A percentile compares a stretch with the other conserved stretches of the same genome.
Conservation (phyloP, 2,113 vertebrate genomes). For the Oxyura jamaicensis region DNA sequence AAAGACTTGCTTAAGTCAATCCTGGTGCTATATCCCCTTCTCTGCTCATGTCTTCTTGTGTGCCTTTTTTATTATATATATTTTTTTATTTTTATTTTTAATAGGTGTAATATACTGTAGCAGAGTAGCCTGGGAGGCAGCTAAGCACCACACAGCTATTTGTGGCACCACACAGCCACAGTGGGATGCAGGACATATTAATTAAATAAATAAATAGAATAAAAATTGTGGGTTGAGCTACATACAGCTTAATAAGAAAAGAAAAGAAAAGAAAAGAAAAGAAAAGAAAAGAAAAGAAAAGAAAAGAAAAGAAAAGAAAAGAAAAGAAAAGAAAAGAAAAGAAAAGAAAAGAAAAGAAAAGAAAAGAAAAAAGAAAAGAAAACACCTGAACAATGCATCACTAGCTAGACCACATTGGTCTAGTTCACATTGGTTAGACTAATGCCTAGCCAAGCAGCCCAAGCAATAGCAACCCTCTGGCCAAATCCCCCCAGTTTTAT, state of each 20-base stretch:
- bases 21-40: fast-evolving
- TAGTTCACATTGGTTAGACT: too few species aligned
- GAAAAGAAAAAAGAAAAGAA: neutral
- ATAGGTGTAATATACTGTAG: neutral
- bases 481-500: neutral
- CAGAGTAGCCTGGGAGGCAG: neutral
- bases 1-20: neutral
- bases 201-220: too few species aligned
- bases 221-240: too few species aligned
- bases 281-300: neutral
- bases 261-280: too few species aligned
- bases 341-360: neutral
- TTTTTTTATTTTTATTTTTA: neutral
- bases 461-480: neutral
- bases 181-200: neutral
- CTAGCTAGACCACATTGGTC: too few species aligned
- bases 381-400: neutral
- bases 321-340: too few species aligned
- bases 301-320: neutral
- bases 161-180: neutral
- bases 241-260: too few species aligned
- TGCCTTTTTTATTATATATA: fast-evolving
- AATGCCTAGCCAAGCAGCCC: neutral
- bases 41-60: neutral
- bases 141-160: neutral